Base-by-base conservation (phyloP, 2,888 invertebrate genomes). In the Odontocerum albicorne region DNA sequence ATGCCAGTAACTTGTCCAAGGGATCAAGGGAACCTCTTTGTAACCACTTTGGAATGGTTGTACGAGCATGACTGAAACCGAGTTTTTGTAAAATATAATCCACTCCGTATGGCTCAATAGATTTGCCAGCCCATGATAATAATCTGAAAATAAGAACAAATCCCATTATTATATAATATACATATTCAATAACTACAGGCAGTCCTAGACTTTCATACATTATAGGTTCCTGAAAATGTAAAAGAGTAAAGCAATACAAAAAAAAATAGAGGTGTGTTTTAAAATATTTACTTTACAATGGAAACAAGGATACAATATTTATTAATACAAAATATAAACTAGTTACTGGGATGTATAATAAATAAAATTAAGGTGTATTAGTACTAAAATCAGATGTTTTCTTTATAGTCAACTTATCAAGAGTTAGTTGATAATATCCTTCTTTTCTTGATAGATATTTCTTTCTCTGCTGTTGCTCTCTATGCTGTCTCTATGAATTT, bases 1-100 rank as follows among this genome's bases (percentile, higher is more conserved):
- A 78, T 8, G 95, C 88, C 57, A 95, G 81, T 55, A 97, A 83
- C 70, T 93, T 92, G 76, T 99, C 98, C 49, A 97, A 76, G 0
- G 97, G 96, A 77, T 99, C 99, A 86, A 99, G 92, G 65, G 96
- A 91, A 10, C 98, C 98, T 50, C 99, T 83, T 74, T 99, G 99
- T 79, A 98, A 85, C 96, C 98, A 99, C 76, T 99, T 99, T 54
- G 99, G 99, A 69, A 99, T 99, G 52, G 99, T 99, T 63, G 93
- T 95, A 62, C 97, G 84, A 8, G 98, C 97, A 75, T 99, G 98
- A 56, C 92, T 88, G 73, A 99, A 98, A 39, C 97, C 97, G 35
- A 99, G 80, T 75, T 97, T 96, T 76, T 97, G 96, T 45, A 99
- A 82, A 67, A 99, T 96, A 73, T 96, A 97, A 78, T 99, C 98